These are phyloP conservation scores for Itoplectis maculator DNA, from an alignment of 2,888 invertebrate species.

Conservation along the genomic window DNA sequence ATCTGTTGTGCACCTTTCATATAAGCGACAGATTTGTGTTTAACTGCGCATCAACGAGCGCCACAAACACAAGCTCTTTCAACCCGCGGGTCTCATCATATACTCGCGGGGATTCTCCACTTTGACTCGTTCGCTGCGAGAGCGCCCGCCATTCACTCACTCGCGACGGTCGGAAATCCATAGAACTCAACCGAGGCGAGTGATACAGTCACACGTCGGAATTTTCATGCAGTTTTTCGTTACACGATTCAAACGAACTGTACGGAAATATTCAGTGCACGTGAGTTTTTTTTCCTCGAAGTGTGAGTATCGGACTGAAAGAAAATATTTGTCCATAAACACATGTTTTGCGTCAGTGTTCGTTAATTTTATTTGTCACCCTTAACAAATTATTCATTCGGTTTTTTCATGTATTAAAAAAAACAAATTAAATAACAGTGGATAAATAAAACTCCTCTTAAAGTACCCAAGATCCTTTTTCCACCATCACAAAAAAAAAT, in stretches of 20 bases:
- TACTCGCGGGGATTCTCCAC: slow-evolving; percentile 10
- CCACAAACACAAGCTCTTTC: too few species aligned
- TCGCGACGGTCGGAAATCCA: background rate
- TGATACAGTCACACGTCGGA: background rate
- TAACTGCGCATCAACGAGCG: background rate
- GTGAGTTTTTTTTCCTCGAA: background rate
- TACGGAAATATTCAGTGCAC: background rate
- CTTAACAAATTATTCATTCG: too few species aligned
- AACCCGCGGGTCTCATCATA: slow-evolving; percentile 1
- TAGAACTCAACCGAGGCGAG: slow-evolving; percentile 6
- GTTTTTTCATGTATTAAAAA: too few species aligned
- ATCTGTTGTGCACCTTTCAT: background rate
- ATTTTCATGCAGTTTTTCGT: background rate
- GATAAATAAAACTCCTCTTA: background rate
- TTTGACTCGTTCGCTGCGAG: background rate
- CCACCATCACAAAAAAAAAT: background rate
- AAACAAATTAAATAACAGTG: too few species aligned
- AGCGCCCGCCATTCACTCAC: background rate
- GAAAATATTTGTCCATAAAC: too few species aligned
- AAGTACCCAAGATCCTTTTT: background rate
- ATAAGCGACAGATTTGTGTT: background rate
- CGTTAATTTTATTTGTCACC: too few species aligned
- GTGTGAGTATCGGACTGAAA: too few species aligned
- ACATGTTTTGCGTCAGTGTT: too few species aligned
- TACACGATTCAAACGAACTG: background rate